Base-by-base conservation (phyloP, 2,888 invertebrate species). In the Gastrophysa polygoni region DNA sequence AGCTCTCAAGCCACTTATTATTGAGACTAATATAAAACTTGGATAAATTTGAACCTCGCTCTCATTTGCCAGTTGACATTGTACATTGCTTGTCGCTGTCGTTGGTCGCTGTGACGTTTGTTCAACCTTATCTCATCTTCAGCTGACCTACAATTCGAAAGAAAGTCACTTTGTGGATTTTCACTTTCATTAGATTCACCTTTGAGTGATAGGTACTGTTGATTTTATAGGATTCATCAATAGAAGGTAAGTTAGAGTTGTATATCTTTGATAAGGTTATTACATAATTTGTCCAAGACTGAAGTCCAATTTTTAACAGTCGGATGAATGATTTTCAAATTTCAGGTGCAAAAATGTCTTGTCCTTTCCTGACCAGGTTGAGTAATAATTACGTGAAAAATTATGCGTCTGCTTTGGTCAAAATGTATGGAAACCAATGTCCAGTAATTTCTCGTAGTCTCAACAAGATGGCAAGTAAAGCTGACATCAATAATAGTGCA, bases 281-380 rank as follows among this genome's bases (percentile, higher is more conserved):
- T 57, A 34, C 48, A 48, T 57, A 57, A 57, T 34, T 29, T 7
- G 3, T 5, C 24, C 24, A 5, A 24, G 7, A 24, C 24, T 24
- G 7, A 24, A 5, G 3, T 24, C n/a, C n/a, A n/a, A n/a, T n/a
- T n/a, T n/a, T n/a, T n/a, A n/a, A n/a, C n/a, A n/a, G n/a, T n/a
- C n/a, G n/a, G n/a, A n/a, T n/a, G n/a, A n/a, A n/a, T 63, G 44
- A 55, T 49, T 61, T 61, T 32, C 16, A 43, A 43, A 24, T 52
- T 32, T 32, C 29, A 29, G 10, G 17, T 57, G 61, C 61, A 49
- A 88, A 82, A 78, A 94, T 95, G 93, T 91, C 93, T 78, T 95
- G 95, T 81, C 95, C 95, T 68, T 95, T 95, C 83, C 83, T 95
- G 75, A 91, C 90, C 73, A 89, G 91, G 69, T 84, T 95, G 67